These are phyloP conservation scores for Lordiphosa clarofinis DNA, from an alignment of 1,140 invertebrate species.

Conservation along the genomic window DNA sequence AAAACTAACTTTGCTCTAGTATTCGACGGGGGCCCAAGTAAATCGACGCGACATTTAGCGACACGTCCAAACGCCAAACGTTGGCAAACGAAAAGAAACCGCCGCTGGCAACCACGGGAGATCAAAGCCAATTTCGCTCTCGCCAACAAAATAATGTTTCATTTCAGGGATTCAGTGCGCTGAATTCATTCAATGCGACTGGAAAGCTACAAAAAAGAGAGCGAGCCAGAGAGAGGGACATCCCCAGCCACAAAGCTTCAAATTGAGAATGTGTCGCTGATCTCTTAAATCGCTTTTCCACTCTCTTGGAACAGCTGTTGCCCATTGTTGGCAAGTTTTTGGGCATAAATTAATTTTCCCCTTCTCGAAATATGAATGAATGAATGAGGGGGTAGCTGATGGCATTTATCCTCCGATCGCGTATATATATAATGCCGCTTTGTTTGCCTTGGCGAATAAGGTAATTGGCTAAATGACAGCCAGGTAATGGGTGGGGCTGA, in stretches of 20 bases:
- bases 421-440: constrained; percentile 17
- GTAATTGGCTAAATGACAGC: constrained; percentile 65
- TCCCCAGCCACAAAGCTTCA: background rate
- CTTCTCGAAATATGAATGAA: constrained; percentile 50
- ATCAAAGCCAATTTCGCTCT: constrained; percentile 47
- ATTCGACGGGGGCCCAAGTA: constrained; percentile 19
- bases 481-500: constrained; percentile 46
- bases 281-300: background rate
- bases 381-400: constrained; percentile 24
- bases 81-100: constrained; percentile 72
- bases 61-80: constrained; percentile 74
- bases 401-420: constrained; percentile 39
- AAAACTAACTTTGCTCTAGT: constrained; percentile 57
- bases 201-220: constrained; percentile 47
- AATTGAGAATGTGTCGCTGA: constrained; percentile 3
- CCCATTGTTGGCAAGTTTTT: constrained; percentile 48
- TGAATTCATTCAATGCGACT: constrained; percentile 53
- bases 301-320: constrained; percentile 42
- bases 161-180: constrained; percentile 54
- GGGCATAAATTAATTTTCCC: constrained; percentile 46
- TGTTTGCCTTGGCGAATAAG: constrained; percentile 44
- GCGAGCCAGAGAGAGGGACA: background rate
- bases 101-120: constrained; percentile 17
- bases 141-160: constrained; percentile 2
- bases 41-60: constrained; percentile 57